These are phyloP conservation scores for Enteromius radiatus DNA, from an alignment of 2,797 vertebrate species.

Conservation along the genomic window DNA sequence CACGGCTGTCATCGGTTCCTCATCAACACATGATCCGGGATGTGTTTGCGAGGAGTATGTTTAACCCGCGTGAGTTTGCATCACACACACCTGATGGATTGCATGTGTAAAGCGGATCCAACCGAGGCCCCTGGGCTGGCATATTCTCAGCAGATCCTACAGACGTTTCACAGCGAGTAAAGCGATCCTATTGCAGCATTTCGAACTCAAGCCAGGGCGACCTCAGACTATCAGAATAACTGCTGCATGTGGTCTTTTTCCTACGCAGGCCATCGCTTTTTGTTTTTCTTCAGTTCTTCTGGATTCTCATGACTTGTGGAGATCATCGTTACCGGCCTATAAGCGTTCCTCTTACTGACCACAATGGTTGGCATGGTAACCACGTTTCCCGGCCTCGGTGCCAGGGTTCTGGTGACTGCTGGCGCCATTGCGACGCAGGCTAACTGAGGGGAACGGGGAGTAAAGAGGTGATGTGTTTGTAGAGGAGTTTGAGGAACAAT, in stretches of 20 bases:
- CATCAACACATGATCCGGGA: constrained; percentile 17
- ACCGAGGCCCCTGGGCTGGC: constrained; percentile 14
- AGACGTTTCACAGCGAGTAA: constrained; percentile 39
- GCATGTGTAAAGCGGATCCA: constrained; percentile 34
- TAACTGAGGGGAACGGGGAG: constrained; percentile 70
- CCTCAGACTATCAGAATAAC: constrained; percentile 43
- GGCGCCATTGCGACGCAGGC: constrained; percentile 68
- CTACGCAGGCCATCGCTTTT: constrained; percentile 49
- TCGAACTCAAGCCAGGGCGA: constrained; percentile 47
- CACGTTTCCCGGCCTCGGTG: constrained; percentile 67
- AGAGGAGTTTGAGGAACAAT: constrained; percentile 70
- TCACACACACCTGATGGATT: constrained; percentile 48
- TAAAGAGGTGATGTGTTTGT: constrained; percentile 74
- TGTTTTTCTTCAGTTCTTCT: constrained; percentile 53
- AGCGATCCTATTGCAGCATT: constrained; percentile 53
- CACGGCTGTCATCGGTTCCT: constrained; percentile 42
- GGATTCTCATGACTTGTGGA: constrained; percentile 50
- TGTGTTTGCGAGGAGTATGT: constrained; percentile 26
- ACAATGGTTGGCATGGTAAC: constrained; percentile 68
- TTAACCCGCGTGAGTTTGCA: constrained; percentile 26
- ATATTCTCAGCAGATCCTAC: constrained; percentile 27
- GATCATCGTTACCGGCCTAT: constrained; percentile 66
- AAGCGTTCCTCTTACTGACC: constrained; percentile 65
- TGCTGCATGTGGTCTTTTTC: constrained; percentile 51
- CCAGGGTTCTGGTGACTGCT: constrained; percentile 70